phyloP scores from a whole-genome alignment of 1,140 invertebrate species.

The Hestina assimilis region DNA sequence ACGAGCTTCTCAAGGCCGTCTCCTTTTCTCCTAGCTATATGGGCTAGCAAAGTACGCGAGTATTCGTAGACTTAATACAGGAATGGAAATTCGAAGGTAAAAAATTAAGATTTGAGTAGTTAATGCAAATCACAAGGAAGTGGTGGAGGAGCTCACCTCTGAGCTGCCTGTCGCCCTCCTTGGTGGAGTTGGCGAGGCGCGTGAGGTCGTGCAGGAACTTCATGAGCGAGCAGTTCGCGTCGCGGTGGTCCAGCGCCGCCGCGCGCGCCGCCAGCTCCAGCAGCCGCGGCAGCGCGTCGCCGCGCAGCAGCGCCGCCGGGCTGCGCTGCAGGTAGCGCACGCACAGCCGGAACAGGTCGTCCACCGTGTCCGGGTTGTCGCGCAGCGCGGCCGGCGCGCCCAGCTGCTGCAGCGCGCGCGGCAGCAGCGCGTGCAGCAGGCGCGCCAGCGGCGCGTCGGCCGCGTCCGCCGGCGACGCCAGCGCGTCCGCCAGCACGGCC shows the following conservation, averaged over 20 bases:
- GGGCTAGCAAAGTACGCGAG: no score
- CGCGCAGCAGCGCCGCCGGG: conserved; percentile 88
- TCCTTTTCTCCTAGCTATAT: no score
- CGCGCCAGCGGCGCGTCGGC: conserved; percentile 86
- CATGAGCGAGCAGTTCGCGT: conserved; percentile 97
- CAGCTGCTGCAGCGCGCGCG: conserved; percentile 90
- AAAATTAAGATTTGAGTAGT: no score
- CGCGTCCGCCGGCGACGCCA: conserved; percentile 82
- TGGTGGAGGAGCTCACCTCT: conserved; percentile 28
- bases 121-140: neutral
- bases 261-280: conserved; percentile 21
- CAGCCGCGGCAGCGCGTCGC: conserved; percentile 83
- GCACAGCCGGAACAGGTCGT: conserved; percentile 96
- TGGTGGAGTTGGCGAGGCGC: conserved; percentile 35
- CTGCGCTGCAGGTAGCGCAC: conserved; percentile 91
- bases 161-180: conserved; percentile 26
- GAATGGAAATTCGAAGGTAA: no score
- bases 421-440: conserved; percentile 93
- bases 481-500: conserved; percentile 97
- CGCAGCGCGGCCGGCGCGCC: conserved; percentile 83
- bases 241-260: conserved; percentile 90
- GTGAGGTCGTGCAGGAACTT: conserved; percentile 80
- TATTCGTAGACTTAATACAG: no score
- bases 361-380: conserved; percentile 98
- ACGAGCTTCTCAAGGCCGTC: no score